phyloP scores from a whole-genome alignment of 64 coral and sea anemone genomes.

The Exaiptasia diaphana region DNA sequence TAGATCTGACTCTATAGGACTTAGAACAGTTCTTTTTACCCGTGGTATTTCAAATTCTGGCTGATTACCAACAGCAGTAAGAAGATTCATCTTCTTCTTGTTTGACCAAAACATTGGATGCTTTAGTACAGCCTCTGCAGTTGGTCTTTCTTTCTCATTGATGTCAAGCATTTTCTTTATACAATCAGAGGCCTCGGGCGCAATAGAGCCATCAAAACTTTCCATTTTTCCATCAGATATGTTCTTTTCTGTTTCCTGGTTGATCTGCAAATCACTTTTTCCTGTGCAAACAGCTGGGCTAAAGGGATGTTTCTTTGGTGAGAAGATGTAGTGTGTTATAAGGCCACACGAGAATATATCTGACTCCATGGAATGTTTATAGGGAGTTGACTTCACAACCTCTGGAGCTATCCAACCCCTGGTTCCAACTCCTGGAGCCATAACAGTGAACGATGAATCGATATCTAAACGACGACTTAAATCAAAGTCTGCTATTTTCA shows the following conservation, averaged over 20 bases:
- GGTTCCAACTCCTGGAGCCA: conserved; percentile 1
- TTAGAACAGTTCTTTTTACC: no score
- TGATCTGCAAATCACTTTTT: neutral
- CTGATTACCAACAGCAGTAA: neutral
- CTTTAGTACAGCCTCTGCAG: neutral
- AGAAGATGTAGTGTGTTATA: neutral
- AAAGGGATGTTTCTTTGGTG: conserved; percentile 24
- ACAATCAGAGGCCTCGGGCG: neutral
- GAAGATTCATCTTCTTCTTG: neutral
- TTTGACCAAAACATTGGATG: conserved; percentile 6
- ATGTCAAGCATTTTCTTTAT: neutral
- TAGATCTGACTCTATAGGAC: no score
- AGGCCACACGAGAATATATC: conserved; percentile 31
- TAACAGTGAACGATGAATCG: neutral
- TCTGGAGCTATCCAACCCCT: conserved; percentile 24
- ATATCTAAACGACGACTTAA: neutral
- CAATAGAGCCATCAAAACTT: neutral
- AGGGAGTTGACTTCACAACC: neutral
- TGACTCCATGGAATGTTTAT: neutral
- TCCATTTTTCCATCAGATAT: neutral
- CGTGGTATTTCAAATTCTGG: conserved; percentile 2
- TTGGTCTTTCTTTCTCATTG: neutral
- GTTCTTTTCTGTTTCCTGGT: neutral
- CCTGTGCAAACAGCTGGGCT: neutral
- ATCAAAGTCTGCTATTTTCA: conserved; percentile 76